These are phyloP conservation scores for Ateles fusciceps DNA, from an alignment of 2,797 vertebrate genomes.

Conservation along the genomic window DNA sequence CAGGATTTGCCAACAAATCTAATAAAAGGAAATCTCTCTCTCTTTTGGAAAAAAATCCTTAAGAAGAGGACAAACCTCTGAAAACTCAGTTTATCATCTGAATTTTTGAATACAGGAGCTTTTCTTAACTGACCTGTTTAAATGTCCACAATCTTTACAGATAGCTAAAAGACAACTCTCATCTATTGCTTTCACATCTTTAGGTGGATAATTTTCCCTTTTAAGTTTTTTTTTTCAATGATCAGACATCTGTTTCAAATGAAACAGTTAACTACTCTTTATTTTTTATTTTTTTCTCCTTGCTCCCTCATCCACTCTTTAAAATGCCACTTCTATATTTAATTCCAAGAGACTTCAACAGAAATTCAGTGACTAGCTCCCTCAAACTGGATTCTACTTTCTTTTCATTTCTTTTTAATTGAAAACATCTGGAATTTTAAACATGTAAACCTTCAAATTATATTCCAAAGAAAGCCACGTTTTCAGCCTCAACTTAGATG, in stretches of 20 bases:
- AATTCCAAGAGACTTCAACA: background rate
- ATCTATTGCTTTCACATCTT: background rate
- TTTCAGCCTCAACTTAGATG: background rate
- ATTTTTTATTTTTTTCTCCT: background rate
- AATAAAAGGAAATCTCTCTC: background rate
- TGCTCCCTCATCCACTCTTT: background rate
- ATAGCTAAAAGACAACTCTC: background rate
- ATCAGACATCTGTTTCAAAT: constrained; percentile 41
- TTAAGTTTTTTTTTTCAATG: background rate
- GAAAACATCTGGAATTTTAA: constrained; percentile 8
- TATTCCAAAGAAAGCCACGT: background rate
- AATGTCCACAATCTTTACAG: background rate
- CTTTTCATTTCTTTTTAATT: constrained; percentile 17
- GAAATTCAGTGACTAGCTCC: constrained; percentile 5
- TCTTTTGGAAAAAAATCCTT: background rate
- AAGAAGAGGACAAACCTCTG: background rate
- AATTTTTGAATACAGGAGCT: background rate
- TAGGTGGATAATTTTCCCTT: background rate
- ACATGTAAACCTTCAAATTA: background rate
- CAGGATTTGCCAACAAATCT: constrained; percentile 23
- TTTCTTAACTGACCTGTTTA: background rate
- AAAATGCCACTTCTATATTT: constrained; percentile 12
- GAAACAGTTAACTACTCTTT: background rate
- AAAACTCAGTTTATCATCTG: constrained; percentile 33
- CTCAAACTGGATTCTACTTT: constrained; percentile 15